Base-by-base conservation (phyloP, 2,888 invertebrate species). In the Mesoligia furuncula region DNA sequence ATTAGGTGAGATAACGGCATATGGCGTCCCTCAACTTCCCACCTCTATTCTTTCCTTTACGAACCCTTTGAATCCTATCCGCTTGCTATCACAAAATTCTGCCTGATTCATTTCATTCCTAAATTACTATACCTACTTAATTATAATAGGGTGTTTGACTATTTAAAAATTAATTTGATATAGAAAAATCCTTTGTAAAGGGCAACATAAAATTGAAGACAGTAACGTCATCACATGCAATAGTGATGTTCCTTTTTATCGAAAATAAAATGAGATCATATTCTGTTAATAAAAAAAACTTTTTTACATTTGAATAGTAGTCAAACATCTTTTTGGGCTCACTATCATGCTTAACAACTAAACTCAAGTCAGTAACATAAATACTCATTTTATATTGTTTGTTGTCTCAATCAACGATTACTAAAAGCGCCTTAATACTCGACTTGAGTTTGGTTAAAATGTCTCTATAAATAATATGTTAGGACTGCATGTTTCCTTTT, bases 1-100 rank as follows among this genome's bases (percentile, higher is more conserved):
- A 95, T 96, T 96, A 96, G 96, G 96, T 96, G 96, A 96, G 96
- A 92, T 80, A 75, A 80, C 77, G 87, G 85, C 87, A 81, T 77
- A 83, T 78, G 78, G 81, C 81, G 80, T 86, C 86, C 81, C 67
- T 57, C 48, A 61, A 45, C 61, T 24, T 36, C n/a, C n/a, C 36
- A 54, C 6, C 20, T 17, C 8, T 54, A 15, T 65, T 54, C 7
- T 64, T 74, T 4, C 20, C 6, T 57, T 57, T 17, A 15, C 36
- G n/a, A 57, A 57, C 36, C 36, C 39, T 20, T 39, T n/a, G 7
- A 57, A 57, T 36, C n/a, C 11, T 17, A n/a, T 39, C 39, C 11
- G 36, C 36, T 74, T 57, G 36, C 71, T 85, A 36, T 39, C 66
- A 70, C 36, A 15, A n/a, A 62, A 64, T 68, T 39, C 45, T 57